These are phyloP conservation scores for Holacanthus passer DNA, from an alignment of 2,113 vertebrate genomes.

Conservation along the genomic window DNA sequence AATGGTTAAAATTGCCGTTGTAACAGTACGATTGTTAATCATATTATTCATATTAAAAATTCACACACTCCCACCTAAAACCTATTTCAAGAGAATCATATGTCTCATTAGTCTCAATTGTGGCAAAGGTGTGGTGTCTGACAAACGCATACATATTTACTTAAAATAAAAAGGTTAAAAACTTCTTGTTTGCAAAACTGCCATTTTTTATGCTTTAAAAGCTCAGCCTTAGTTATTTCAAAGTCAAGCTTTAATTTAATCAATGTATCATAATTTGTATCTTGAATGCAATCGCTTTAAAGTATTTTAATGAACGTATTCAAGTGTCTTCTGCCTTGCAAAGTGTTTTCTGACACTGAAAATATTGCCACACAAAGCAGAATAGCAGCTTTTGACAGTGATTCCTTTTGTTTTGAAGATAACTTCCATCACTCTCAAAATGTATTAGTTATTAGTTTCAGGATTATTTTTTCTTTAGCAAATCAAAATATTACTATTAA, in stretches of 20 bases:
- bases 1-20: too few species aligned
- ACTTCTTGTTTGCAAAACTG: not conserved
- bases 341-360: not conserved
- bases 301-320: not conserved
- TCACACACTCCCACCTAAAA: too few species aligned
- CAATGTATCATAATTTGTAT: not conserved
- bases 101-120: not conserved
- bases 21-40: too few species aligned
- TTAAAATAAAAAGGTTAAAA: not conserved
- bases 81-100: not conserved
- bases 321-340: not conserved
- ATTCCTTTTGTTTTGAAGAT: not conserved
- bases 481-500: not conserved
- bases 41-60: too few species aligned
- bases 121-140: not conserved
- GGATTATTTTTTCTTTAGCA: not conserved
- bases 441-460: not conserved
- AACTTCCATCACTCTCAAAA: not conserved
- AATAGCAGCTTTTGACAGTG: too few species aligned
- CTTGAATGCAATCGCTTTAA: not conserved
- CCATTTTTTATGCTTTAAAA: not conserved
- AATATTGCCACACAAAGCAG: not conserved
- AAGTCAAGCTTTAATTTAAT: not conserved
- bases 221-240: not conserved
- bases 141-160: constrained; percentile 2